Evolutionary conservation across 1,140 invertebrate genomes (phyloP).

Genomic region (Drosophila takahashii): DNA sequence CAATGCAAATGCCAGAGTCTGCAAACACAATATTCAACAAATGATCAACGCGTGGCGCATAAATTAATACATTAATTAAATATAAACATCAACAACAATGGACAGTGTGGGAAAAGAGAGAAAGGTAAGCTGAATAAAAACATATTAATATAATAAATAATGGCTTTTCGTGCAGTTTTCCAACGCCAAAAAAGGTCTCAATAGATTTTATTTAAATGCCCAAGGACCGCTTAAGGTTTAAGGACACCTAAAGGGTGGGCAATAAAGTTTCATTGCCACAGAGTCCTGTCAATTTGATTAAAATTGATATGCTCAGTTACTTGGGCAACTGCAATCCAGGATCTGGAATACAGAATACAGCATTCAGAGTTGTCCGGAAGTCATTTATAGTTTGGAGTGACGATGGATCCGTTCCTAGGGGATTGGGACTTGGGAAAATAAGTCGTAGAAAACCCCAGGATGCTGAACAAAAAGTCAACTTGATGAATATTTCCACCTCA

Average conservation of each 20-base stretch:
- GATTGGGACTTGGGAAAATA: constrained; percentile 3
- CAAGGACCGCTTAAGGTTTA: constrained; percentile 23
- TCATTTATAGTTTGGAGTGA: background rate
- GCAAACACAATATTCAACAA: constrained; percentile 26
- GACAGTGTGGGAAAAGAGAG: background rate
- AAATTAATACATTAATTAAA: constrained; percentile 44
- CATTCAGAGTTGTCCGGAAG: background rate
- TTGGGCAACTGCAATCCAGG: constrained; percentile 11
- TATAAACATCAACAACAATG: constrained; percentile 37
- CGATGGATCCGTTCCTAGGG: background rate
- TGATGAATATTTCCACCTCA: constrained; percentile 64
- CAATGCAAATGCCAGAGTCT: constrained; percentile 27
- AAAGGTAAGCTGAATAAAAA: constrained; percentile 27
- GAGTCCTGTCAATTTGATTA: constrained; percentile 47
- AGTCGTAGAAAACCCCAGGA: background rate
- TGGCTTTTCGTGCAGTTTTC: background rate
- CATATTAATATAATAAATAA: background rate
- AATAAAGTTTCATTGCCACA: constrained; percentile 46
- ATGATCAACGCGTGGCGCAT: constrained; percentile 13
- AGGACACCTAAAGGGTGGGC: constrained; percentile 19
- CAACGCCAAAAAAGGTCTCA: constrained; percentile 1
- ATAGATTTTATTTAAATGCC: constrained; percentile 51
- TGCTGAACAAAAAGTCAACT: constrained; percentile 33
- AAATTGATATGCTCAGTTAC: constrained; percentile 38
- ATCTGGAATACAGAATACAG: background rate